Base-by-base conservation (phyloP, 1,140 invertebrate genomes). In the Cecropterus lyciades region DNA sequence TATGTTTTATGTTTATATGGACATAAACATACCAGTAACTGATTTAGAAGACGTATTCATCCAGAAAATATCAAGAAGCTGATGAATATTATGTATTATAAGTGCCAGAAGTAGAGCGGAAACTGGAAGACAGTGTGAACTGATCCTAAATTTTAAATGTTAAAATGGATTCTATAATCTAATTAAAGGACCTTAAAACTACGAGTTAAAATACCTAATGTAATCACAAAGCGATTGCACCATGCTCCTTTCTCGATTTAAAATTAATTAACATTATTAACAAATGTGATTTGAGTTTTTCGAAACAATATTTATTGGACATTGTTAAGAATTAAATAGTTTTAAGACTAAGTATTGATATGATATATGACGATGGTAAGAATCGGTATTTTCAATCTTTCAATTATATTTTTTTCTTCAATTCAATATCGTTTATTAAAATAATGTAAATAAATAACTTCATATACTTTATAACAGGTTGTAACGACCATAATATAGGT, bases 201-300 rank as follows among this genome's bases (percentile, higher is more conserved):
- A 53, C 15, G 15, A 53, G 30, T 53, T 53, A 56, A 37, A 37
- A 37, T 37, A 37, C 33, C 33, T 37, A 37, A 37, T 37, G 33
- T 60, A 70, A 67, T 72, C 70, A 75, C 73, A 75, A 75, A 75
- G 73, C 70, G 67, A 68, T 70, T 70, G 73, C 67, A 75, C 70
- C 73, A 75, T 65, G 67, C 46, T 60, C 56, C 59, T 70, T 66
- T 24, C 55, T 60, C 51, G 65, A 51, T 69, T 69, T 70, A 70
- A 73, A 49, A 48, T 57, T 55, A 51, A 51, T 1, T 66, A 17
- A 51, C 59, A 24, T 63, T 60, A 55, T 45, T 48, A 30, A 13
- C 30, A 33, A 33, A 45, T 37, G 14, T 55, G 16, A 40, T 42
- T n/a, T 55, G 15, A 55, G 24, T 55, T 55, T 16, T 27, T 42